phyloP scores from a whole-genome alignment of 2,888 invertebrate genomes.

The Orthosia incerta region DNA sequence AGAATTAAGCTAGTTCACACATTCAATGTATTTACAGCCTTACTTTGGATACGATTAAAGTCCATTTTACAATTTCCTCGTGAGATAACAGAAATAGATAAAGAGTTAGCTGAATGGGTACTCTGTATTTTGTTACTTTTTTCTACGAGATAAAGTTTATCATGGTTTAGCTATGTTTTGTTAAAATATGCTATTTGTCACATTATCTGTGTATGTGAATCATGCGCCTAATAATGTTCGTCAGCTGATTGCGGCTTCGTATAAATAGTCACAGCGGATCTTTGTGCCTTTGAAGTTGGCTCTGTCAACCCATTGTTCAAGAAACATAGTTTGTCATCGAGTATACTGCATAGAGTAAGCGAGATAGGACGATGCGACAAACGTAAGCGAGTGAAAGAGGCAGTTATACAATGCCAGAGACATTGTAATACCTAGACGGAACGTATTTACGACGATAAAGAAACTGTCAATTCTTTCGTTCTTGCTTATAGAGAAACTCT shows the following conservation, averaged over 20 bases:
- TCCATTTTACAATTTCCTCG: conserved; percentile 36
- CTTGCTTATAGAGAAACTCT: too few species aligned
- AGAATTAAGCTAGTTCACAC: background rate
- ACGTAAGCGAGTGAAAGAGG: too few species aligned
- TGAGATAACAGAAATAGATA: conserved; percentile 41
- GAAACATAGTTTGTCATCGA: too few species aligned
- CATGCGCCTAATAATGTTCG: conserved; percentile 33
- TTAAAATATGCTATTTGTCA: conserved; percentile 29
- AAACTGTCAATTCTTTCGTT: too few species aligned
- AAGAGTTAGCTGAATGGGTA: conserved; percentile 27
- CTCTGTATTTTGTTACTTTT: conserved; percentile 26
- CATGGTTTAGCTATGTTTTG: conserved; percentile 21
- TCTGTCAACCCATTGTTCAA: too few species aligned
- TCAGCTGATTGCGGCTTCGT: conserved; percentile 11
- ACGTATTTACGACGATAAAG: too few species aligned
- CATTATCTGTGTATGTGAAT: conserved; percentile 44
- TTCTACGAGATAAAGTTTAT: conserved; percentile 45
- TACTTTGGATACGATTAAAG: conserved; percentile 20
- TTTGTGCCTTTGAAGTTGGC: too few species aligned
- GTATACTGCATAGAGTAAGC: too few species aligned
- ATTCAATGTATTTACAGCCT: conserved; percentile 13
- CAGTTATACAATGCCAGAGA: too few species aligned
- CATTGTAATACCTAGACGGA: too few species aligned
- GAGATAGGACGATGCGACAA: too few species aligned
- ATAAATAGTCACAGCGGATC: too few species aligned